phyloP scores from a whole-genome alignment of 2,113 vertebrate species.

The Corynorhinus townsendii region DNA sequence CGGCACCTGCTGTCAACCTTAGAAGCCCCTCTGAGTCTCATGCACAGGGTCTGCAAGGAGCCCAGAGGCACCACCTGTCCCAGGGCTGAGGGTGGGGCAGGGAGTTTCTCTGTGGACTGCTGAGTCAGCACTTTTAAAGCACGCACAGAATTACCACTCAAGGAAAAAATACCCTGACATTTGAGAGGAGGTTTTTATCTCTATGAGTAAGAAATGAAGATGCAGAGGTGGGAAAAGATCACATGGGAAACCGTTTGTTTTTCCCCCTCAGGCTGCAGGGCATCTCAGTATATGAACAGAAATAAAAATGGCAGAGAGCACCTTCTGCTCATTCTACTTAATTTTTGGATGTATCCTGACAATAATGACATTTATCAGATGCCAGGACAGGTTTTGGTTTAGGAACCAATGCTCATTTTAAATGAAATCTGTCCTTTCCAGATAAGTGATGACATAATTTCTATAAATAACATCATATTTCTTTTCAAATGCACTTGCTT shows the following conservation, averaged over 20 bases:
- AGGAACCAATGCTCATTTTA: not conserved
- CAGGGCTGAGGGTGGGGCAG: too few species aligned
- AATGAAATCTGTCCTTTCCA: conserved; percentile 31
- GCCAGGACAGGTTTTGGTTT: not conserved
- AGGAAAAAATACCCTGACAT: not conserved
- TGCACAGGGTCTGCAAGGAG: not conserved
- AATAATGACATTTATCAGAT: not conserved
- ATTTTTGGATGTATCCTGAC: not conserved
- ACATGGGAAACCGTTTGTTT: not conserved
- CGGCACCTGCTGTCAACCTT: not conserved
- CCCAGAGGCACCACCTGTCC: not conserved
- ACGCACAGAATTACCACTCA: not conserved
- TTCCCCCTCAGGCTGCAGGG: not conserved
- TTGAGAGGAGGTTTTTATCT: not conserved
- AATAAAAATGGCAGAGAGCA: not conserved
- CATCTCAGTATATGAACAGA: not conserved
- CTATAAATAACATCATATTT: conserved; percentile 45
- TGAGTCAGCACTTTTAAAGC: not conserved
- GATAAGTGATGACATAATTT: conserved; percentile 5
- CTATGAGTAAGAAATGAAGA: not conserved
- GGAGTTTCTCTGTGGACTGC: not conserved
- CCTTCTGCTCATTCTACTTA: not conserved
- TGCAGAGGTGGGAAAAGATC: not conserved
- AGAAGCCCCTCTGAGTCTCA: not conserved
- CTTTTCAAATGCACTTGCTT: conserved; percentile 22